These are phyloP conservation scores for Desoria tigrina DNA, from an alignment of 2,888 invertebrate genomes.

Conservation along the genomic window DNA sequence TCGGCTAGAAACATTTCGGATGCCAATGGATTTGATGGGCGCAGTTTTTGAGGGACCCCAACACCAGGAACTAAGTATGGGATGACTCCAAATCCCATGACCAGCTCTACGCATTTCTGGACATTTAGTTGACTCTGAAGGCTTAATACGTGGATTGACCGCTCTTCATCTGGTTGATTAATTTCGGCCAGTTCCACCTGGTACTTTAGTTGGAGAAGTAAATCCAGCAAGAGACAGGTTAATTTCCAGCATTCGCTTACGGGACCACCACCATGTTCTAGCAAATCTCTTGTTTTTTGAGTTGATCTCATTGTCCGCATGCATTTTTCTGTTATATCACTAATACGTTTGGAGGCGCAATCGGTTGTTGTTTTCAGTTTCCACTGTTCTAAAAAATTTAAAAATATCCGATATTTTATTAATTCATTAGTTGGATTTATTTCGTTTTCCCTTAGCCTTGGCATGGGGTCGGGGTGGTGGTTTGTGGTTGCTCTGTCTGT, in stretches of 20 bases:
- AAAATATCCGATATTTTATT: too few species aligned
- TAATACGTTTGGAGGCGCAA: not conserved
- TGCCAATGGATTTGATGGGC: constrained; percentile 31
- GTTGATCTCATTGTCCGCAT: not conserved
- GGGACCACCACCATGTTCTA: not conserved
- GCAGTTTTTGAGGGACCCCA: constrained; percentile 59
- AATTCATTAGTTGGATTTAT: too few species aligned
- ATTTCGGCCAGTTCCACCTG: constrained; percentile 35
- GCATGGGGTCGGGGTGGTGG: too few species aligned
- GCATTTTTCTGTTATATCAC: not conserved
- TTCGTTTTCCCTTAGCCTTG: not conserved
- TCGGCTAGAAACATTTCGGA: constrained; percentile 29
- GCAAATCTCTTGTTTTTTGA: not conserved
- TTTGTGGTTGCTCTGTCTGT: too few species aligned
- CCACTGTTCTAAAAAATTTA: not conserved
- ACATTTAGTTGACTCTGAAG: constrained; percentile 69
- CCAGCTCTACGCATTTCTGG: constrained; percentile 65
- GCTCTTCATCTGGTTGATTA: constrained; percentile 40
- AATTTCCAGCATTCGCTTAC: constrained; percentile 32
- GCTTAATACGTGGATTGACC: constrained; percentile 61
- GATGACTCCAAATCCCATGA: constrained; percentile 65
- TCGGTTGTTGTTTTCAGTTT: not conserved
- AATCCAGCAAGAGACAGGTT: constrained; percentile 33
- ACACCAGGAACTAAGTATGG: constrained; percentile 68
- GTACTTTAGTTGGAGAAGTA: constrained; percentile 29